Percentiles rank a stretch among this genome's conserved stretches.
Conservation (phyloP, 2,113 vertebrate species). For the Lepus timidus region DNA sequence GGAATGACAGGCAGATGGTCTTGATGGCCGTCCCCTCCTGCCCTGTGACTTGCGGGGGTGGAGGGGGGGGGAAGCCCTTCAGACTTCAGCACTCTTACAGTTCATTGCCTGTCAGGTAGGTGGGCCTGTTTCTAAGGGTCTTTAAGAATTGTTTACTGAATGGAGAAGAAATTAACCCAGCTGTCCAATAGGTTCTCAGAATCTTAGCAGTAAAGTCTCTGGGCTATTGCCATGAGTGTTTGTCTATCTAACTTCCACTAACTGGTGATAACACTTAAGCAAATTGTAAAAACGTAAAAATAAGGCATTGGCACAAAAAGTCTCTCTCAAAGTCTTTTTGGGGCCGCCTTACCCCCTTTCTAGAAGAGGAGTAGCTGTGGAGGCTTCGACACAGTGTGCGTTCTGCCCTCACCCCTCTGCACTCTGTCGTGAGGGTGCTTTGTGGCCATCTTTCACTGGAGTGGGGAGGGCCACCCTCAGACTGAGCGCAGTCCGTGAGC, state of each 20-base stretch:
- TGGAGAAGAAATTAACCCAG: conserved; percentile 12
- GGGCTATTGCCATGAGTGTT: neutral
- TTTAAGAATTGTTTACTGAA: conserved; percentile 48
- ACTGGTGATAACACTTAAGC: conserved; percentile 13
- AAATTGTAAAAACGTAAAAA: conserved; percentile 42
- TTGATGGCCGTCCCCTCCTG: neutral
- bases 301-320: conserved; percentile 44
- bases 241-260: neutral
- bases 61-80: neutral
- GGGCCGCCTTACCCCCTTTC: neutral
- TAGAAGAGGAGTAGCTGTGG: conserved; percentile 27
- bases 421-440: neutral
- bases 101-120: neutral
- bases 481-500: neutral
- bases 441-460: conserved; percentile 42
- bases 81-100: neutral
- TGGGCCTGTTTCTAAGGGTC: neutral
- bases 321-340: neutral
- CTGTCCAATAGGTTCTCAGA: conserved; percentile 43
- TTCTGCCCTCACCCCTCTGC: neutral
- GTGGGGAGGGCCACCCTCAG: neutral
- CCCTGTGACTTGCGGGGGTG: neutral
- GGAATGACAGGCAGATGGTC: neutral
- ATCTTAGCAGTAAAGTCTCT: conserved; percentile 30
- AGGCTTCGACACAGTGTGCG: neutral